Evolutionary conservation across 2,797 vertebrate genomes (phyloP).

Genomic region (Thaleichthys pacificus): DNA sequence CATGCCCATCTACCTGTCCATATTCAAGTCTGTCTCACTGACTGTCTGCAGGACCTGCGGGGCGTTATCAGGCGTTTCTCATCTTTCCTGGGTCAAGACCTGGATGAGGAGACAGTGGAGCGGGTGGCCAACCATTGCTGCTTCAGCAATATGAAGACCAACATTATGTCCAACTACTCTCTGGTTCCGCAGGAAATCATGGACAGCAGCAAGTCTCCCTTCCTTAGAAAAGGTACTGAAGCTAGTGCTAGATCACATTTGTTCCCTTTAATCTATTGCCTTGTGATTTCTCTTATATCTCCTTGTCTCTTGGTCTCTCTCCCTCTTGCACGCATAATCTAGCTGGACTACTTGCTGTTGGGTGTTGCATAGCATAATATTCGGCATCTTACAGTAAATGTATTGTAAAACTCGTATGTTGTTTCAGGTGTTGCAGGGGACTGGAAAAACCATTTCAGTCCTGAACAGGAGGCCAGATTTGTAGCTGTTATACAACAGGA

Average conservation of each 20-base stretch:
- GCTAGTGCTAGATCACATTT: no score
- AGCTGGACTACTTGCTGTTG: background rate
- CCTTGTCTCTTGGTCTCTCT: background rate
- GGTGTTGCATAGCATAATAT: no score
- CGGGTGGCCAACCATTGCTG: slow-evolving; percentile 70
- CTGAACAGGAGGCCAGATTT: slow-evolving; percentile 47
- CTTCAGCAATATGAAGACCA: slow-evolving; percentile 79
- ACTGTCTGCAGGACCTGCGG: slow-evolving; percentile 72
- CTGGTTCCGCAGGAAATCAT: slow-evolving; percentile 74
- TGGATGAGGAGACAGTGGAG: slow-evolving; percentile 67
- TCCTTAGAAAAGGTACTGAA: slow-evolving; percentile 82
- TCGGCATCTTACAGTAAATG: no score
- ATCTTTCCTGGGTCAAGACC: slow-evolving; percentile 72
- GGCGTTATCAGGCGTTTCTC: slow-evolving; percentile 64
- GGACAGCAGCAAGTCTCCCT: slow-evolving; percentile 71
- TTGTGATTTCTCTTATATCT: background rate
- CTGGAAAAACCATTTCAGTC: slow-evolving; percentile 56
- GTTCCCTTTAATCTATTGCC: slow-evolving; percentile 1
- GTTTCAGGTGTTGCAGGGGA: slow-evolving; percentile 50
- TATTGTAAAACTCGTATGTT: no score
- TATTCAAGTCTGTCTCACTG: background rate
- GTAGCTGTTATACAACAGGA: slow-evolving; percentile 36
- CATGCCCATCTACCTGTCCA: background rate
- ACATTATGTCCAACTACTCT: slow-evolving; percentile 84
- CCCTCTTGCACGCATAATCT: background rate